These are phyloP conservation scores for Shargacucullia verbasci DNA, from an alignment of 2,888 invertebrate species.

Conservation along the genomic window DNA sequence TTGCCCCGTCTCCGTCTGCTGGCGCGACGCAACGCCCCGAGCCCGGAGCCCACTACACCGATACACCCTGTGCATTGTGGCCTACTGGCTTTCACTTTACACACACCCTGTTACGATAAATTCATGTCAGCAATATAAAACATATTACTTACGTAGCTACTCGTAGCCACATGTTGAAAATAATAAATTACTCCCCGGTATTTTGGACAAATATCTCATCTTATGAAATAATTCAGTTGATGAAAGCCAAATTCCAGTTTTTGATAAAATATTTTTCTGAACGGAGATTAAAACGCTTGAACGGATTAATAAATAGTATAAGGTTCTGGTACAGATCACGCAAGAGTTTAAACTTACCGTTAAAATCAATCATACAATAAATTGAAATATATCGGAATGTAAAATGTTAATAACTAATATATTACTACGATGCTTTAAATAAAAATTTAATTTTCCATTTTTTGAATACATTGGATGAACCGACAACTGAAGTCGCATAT, in stretches of 20 bases:
- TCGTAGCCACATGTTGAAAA: constrained; percentile 20
- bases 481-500: constrained; percentile 21
- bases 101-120: constrained; percentile 38
- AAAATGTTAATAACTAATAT: too few relatives aligned
- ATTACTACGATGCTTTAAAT: too few relatives aligned
- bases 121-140: constrained; percentile 27
- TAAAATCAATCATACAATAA: too few relatives aligned
- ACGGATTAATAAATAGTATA: too few relatives aligned
- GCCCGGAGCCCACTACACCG: constrained; percentile 36
- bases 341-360: too few relatives aligned
- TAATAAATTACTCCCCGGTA: constrained; percentile 35
- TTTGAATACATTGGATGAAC: neutral
- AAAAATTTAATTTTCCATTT: neutral
- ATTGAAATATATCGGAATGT: too few relatives aligned
- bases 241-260: constrained; percentile 10
- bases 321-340: too few relatives aligned
- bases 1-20: constrained; percentile 61
- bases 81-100: constrained; percentile 44
- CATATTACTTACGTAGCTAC: constrained; percentile 9
- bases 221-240: constrained; percentile 20
- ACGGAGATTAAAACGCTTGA: neutral
- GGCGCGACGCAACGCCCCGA: constrained; percentile 22
- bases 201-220: constrained; percentile 10
- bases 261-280: neutral
- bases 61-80: constrained; percentile 38